A percentile compares a stretch with the other conserved stretches of the same genome.
phyloP scores from a whole-genome alignment of 2,888 invertebrate species.

The Erebia ligea region DNA sequence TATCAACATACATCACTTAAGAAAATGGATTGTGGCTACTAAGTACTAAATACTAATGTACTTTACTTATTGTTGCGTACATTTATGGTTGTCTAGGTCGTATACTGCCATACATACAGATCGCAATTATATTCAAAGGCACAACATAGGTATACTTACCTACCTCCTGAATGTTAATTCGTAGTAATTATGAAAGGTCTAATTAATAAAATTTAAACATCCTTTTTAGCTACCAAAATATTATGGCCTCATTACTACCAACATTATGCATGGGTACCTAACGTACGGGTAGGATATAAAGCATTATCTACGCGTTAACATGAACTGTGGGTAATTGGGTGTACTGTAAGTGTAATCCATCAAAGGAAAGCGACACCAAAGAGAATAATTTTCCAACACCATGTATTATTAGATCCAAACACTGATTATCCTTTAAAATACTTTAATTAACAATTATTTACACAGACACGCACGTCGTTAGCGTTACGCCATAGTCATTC shows the following conservation, averaged over 20 bases:
- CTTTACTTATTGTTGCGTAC: too few species aligned
- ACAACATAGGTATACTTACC: too few species aligned
- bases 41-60: too few species aligned
- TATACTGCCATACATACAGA: too few species aligned
- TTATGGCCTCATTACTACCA: neutral
- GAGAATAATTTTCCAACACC: neutral
- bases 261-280: neutral
- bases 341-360: constrained; percentile 23
- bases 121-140: neutral
- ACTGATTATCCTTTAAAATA: too few species aligned
- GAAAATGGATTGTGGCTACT: too few species aligned
- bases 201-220: constrained; percentile 13
- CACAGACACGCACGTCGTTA: too few species aligned
- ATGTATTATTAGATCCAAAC: too few species aligned
- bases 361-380: constrained; percentile 27
- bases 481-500: too few species aligned
- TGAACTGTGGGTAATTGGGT: neutral
- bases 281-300: neutral
- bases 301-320: neutral
- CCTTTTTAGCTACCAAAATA: neutral
- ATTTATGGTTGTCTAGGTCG: too few species aligned
- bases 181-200: neutral
- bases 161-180: neutral
- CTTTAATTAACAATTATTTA: too few species aligned
- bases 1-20: too few species aligned